Evolutionary conservation across 2,888 invertebrate species (phyloP), one percentile per base, ranked within the genome.

Genomic region (Melieria crassipennis): DNA sequence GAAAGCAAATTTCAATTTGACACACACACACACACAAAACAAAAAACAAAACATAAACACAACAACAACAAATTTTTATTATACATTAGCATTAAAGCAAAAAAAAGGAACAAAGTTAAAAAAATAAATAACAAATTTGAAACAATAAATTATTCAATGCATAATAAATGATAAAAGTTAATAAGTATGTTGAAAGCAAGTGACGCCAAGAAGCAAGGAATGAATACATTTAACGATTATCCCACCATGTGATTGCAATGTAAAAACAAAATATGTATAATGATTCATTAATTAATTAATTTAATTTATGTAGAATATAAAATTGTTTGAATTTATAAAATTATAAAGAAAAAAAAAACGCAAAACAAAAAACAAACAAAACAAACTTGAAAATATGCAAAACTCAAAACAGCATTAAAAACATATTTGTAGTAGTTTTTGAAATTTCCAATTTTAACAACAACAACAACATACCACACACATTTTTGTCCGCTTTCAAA

Each of bases 221-320:
- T 30, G 77, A 78, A 79, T 78, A 79, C 78, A 80, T 78, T 79
- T 79, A 79, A 81, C 80, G 80, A 81, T 80, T 82, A 81, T 81
- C 82, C 82, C 82, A 82, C 82, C 82, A 82, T 81, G 81, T 82
- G 81, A 82, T 81, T 81, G 79, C 77, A 64, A 65, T 71, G 67
- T 57, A 68, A 71, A 48, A 69, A 64, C 13, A 52, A 52, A 30
- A 30, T 30, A 66, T 60, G 71, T 56, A 65, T 68, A 71, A 64
- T 66, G 48, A 66, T 65, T 63, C 69, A 65, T 71, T 47, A 69
- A 64, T 65, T 63, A 71, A 65, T 71, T 52, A 69, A 64, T 64
- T 71, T 64, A 69, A 69, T 71, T 60, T 63, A 70, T 58, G 48
- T 71, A 56, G 66, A 71, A 65, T 65, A 69, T 52, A 57, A 58